Conservation (phyloP, 2,797 vertebrate species). For the Pteronotus mesoamericanus region DNA sequence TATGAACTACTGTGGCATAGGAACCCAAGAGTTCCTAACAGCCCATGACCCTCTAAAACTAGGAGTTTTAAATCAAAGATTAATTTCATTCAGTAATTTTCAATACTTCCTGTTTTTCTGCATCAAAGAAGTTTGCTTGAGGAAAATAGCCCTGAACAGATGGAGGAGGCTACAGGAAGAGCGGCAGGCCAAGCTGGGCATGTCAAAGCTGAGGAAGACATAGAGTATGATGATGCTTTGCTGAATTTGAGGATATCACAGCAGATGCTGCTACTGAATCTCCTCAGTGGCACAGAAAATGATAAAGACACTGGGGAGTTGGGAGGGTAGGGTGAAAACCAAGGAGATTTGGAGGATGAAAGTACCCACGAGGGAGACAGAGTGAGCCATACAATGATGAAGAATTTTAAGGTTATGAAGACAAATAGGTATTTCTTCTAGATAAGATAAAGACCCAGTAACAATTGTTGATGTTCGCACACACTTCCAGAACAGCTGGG, state of each 20-base stretch:
- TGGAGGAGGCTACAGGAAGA: not conserved
- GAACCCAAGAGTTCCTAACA: not conserved
- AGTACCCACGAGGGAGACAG: slow-evolving; percentile 95
- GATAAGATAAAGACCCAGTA: slow-evolving; percentile 91
- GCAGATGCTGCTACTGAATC: slow-evolving; percentile 87
- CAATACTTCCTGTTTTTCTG: not conserved
- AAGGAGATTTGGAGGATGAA: slow-evolving; percentile 93
- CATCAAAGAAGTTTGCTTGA: not conserved
- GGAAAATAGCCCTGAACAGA: not conserved
- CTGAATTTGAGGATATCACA: slow-evolving; percentile 94
- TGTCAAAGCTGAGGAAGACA: slow-evolving; percentile 94
- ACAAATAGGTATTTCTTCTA: slow-evolving; percentile 83
- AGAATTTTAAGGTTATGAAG: slow-evolving; percentile 96
- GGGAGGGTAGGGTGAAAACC: slow-evolving; percentile 89
- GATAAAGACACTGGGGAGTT: slow-evolving; percentile 95
- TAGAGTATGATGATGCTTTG: slow-evolving; percentile 97
- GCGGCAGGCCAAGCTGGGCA: slow-evolving; percentile 88
- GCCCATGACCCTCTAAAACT: not conserved
- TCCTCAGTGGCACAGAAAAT: slow-evolving; percentile 85
- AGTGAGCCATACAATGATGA: slow-evolving; percentile 91
- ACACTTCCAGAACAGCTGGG: slow-evolving; percentile 98
- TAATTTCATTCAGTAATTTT: not conserved
- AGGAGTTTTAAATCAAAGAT: not conserved
- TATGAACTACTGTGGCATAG: not conserved
- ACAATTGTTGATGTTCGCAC: slow-evolving; percentile 94